Base-by-base conservation (phyloP, 2,888 invertebrate genomes). In the Eulithis prunata region DNA sequence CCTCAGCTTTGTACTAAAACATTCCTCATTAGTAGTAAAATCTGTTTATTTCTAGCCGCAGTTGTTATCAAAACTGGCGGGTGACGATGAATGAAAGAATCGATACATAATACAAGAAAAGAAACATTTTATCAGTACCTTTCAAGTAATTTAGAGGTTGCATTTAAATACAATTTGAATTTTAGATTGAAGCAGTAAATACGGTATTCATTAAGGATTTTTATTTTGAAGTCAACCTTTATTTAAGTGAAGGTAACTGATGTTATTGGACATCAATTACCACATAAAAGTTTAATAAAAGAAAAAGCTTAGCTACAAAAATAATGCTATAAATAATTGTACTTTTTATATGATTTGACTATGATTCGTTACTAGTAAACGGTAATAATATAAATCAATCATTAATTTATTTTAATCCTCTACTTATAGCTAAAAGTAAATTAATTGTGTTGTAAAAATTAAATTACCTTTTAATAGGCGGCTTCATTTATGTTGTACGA, bases 131-230 rank as follows among this genome's bases (percentile, higher is more conserved):
- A 41, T 11, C 41, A 41, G 8, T 57, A 49, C 47, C 43, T 49
- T 51, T 46, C 0, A 46, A 51, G n/a, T 54, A 45, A 58, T 61
- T 54, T 54, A 65, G 21, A 57, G 38, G 64, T 57, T 57, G 52
- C 41, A 55, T 13, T 51, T 58, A 60, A 56, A 63, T 52, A 46
- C 41, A 52, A 63, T 67, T 63, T 67, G 47, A 64, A 64, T 64
- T 64, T 61, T 28, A 57, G 64, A 64, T 67, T 60, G 45, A 41
- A 45, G 45, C 55, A 66, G 52, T 60, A 47, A 60, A 58, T 57
- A 63, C 60, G 21, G 60, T 67, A 53, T 63, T 67, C 56, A 64
- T 61, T 67, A 64, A 43, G 60, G 43, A 36, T 49, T 60, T 67
- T 59, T 67, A 59, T 63, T 63, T 67, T 67, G 21, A 55, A 57